A percentile compares a stretch with the other conserved stretches of the same genome.
phyloP scores from a whole-genome alignment of 2,797 vertebrate species.

The Rhinatrema bivittatum region DNA sequence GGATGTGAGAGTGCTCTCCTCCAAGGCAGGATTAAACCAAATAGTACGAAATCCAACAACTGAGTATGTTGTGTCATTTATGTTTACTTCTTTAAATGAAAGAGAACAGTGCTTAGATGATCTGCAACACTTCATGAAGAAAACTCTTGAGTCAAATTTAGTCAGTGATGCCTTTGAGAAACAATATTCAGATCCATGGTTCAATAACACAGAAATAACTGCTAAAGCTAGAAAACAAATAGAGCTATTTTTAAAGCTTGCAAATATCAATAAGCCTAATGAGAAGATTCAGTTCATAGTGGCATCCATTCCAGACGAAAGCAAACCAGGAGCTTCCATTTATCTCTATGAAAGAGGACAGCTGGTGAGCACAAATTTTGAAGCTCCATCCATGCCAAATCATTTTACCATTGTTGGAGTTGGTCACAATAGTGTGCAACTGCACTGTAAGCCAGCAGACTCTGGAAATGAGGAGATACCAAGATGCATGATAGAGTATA shows the following conservation, averaged over 20 bases:
- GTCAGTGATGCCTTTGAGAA: background rate
- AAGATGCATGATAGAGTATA: constrained; percentile 18
- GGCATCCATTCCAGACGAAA: constrained; percentile 10
- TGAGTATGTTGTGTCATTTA: constrained; percentile 17
- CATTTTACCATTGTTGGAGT: background rate
- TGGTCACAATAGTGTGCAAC: constrained; percentile 23
- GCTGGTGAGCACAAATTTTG: constrained; percentile 4
- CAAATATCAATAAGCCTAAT: constrained; percentile 5
- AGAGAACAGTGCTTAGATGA: constrained; percentile 10
- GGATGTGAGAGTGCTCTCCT: constrained; percentile 4
- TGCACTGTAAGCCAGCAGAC: constrained; percentile 12
- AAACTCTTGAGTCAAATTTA: background rate
- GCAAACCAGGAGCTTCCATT: constrained; percentile 13
- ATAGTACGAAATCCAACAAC: constrained; percentile 3
- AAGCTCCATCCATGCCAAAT: constrained; percentile 25
- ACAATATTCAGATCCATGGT: background rate
- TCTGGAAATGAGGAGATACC: constrained; percentile 18
- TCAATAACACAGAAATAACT: background rate
- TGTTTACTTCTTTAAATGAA: constrained; percentile 16
- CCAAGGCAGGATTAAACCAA: constrained; percentile 12
- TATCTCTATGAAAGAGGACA: constrained; percentile 19
- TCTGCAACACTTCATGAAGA: constrained; percentile 6
- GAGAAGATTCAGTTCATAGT: constrained; percentile 18
- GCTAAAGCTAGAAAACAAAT: background rate
- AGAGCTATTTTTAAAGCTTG: constrained; percentile 17